Base-by-base conservation (phyloP, 92 coral and sea anemone genomes). In the Montipora capitata region DNA sequence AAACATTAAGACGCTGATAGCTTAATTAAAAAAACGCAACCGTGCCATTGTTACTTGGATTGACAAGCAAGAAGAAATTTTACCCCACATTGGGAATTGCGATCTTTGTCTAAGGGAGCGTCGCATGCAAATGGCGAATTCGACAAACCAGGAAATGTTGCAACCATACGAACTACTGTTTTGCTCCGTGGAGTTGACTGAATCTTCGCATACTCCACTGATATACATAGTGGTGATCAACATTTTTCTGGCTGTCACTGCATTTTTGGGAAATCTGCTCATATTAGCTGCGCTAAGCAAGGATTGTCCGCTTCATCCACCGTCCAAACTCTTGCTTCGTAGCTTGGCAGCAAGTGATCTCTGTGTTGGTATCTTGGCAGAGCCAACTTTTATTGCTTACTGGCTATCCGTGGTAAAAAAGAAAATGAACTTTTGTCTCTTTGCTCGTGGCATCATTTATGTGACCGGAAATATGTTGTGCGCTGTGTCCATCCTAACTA, bases 311-410 rank as follows among this genome's bases (percentile, higher is more conserved):
- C 66, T 54, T 75, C 45, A 75, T 35, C 79, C 65, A 20, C 48
- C 79, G 44, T 75, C 66, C 15, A 75, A 75, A 56, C 64, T 75
- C 61, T 51, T 75, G 45, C 40, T 75, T 51, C 79, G 79, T 75
- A 57, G n/a, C 65, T 14, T 75, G 40, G 79, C 79, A 2, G 7
- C 12, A 13, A 75, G 18, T 11, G 79, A 75, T 75, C 79, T 75
- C 48, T 71, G 76, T 42, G 76, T 71, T 7, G 76, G 76, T 5
- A 15, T 41, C 20, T 2, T 71, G 13, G 40, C 16, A 8, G 48
- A 68, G 49, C 74, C 52, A 39, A 1, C 40, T 0, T 7, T 8
- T 12, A 49, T 68, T 10, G n/a, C 7, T 43, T 68, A 68, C 43
- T 68, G 74, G 74, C 40, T 68, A 7, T 39, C 74, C 14, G 44